phyloP scores from a whole-genome alignment of 2,113 vertebrate genomes.

The Callipepla squamata region DNA sequence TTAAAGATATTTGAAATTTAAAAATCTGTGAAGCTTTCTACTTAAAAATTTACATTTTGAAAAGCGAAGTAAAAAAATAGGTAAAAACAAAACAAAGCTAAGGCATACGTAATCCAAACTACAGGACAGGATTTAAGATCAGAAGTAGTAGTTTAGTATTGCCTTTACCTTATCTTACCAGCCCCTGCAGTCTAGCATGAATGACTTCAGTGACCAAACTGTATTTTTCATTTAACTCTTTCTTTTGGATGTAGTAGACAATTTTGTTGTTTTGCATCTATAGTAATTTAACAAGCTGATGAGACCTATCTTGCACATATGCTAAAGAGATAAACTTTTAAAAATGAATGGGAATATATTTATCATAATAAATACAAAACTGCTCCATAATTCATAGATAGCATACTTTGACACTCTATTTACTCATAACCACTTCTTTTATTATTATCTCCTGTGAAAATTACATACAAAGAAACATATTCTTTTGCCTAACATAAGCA shows the following conservation, averaged over 20 bases:
- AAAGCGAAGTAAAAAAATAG: fast-evolving
- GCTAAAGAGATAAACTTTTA: neutral
- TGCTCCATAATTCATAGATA: neutral
- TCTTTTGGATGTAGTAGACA: neutral
- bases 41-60: neutral
- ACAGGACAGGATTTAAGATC: neutral
- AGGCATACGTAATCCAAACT: neutral
- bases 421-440: neutral
- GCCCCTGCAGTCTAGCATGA: neutral
- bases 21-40: neutral
- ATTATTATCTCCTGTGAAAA: neutral
- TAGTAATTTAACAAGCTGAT: neutral
- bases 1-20: neutral
- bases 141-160: neutral
- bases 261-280: neutral
- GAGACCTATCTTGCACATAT: neutral
- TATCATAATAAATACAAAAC: neutral
- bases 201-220: neutral
- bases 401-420: neutral
- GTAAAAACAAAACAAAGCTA: neutral
- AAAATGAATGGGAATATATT: neutral
- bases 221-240: neutral
- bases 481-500: neutral
- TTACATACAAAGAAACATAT: neutral
- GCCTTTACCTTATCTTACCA: neutral